Evolutionary conservation across 2,888 invertebrate species (phyloP), one percentile per base, ranked within the genome.

Genomic region (Platycnemis pennipes): DNA sequence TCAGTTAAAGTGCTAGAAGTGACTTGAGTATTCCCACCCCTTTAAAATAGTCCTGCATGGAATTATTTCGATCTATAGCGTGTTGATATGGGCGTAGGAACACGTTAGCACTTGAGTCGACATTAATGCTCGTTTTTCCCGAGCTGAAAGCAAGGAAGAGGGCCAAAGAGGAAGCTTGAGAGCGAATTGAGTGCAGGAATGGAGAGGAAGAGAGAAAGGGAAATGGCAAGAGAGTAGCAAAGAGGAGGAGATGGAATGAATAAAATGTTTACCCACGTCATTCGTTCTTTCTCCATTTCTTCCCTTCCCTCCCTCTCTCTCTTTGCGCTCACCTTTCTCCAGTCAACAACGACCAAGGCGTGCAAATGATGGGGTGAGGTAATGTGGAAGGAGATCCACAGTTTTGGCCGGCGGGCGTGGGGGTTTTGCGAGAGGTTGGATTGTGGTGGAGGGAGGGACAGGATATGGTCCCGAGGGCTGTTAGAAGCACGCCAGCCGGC

Each of bases 321-420:
- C 49, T 49, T 22, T 13, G 5, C 1, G 16, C 56, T 69, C 77
- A 37, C 37, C 77, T 37, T 77, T 11, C 11, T 37, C 77, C 77
- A 13, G 77, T 8, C 37, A 77, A 77, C 37, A 31, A 11, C 87
- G 85, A 37, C 11, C 53, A 44, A 0, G 89, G 49, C 26, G 87
- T 45, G 88, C 63, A 87, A 94, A 77, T 45, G 85, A 94, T 37
- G 56, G n/a, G 42, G 42, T 56, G n/a, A 37, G 31, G 94, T 94
- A 95, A 94, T 94, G 95, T 95, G 94, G 95, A 63, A 88, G 53
- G 87, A 86, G 87, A 94, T n/a, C 91, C 42, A 85, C 26, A 77
- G 89, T 96, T 95, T 95, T 96, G 96, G 96, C 96, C 98, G 98
- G 97, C 98, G 98, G 98, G 98, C 97, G 97, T 97, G 98, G 97